Base-by-base conservation (phyloP, 2,888 invertebrate genomes). In the Tinea trinotella region DNA sequence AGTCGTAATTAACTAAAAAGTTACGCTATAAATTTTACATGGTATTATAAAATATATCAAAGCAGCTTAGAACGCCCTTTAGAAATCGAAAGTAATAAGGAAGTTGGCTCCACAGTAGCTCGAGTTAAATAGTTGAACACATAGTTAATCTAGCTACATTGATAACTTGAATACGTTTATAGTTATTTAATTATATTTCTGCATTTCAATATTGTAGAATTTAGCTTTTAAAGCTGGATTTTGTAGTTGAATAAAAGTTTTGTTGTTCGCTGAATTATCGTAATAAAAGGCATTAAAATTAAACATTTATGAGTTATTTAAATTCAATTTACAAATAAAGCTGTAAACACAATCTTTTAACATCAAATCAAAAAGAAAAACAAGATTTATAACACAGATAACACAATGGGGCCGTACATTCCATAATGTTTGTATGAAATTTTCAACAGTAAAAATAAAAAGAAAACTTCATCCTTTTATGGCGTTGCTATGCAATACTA, bases 51-150 rank as follows among this genome's bases (percentile, higher is more conserved):
- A 52, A 40, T 40, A 40, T 40, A 40, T 40, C 40, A 40, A 40
- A 40, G 17, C 13, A 40, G 40, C 40, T 40, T 46, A 19, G 53
- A 22, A 44, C 56, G 52, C 50, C 57, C 59, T 57, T 57, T 56
- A 57, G 67, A 71, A 69, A 74, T 63, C 55, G 71, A 74, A 71
- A 74, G 72, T 70, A 68, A 73, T 72, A 71, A 71, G 72, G 74
- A 73, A 72, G 67, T 62, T 59, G 56, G 61, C 67, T 67, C 64
- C 62, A 69, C 67, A 64, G 70, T 65, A 65, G 67, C 64, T 12
- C 52, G 10, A 40, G 22, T 53, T 53, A 20, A 53, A 46, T 46
- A 19, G 15, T 46, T 7, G 19, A 2, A 46, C 46, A 46, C 46
- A n/a, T 40, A 40, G 40, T 40, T 19, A 46, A 46, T 40, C 40